phyloP scores from a whole-genome alignment of 2,888 invertebrate genomes.

The Pherbina coryleti region DNA sequence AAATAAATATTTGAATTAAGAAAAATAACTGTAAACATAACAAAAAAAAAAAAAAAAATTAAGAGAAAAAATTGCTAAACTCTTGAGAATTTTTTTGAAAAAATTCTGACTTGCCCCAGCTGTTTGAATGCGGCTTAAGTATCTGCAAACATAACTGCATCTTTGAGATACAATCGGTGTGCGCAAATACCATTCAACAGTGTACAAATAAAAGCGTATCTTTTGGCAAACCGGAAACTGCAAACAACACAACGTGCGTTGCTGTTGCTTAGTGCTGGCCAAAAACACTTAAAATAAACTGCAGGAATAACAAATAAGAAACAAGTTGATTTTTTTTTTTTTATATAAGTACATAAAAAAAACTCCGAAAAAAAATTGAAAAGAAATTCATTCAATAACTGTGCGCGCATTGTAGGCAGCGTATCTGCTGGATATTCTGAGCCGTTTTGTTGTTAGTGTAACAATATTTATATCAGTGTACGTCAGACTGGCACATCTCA shows the following conservation, averaged over 20 bases:
- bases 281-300: background rate
- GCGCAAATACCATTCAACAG: background rate
- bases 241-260: background rate
- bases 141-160: background rate
- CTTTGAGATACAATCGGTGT: background rate
- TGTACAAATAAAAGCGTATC: background rate
- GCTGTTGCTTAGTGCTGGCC: background rate
- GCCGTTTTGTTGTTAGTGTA: no score
- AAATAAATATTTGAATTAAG: background rate
- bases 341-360: no score
- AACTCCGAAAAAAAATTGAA: background rate
- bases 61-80: no score
- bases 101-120: no score
- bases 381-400: background rate
- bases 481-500: no score
- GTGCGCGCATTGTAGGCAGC: background rate
- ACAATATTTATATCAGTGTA: no score
- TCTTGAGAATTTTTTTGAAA: no score
- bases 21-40: background rate
- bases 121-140: no score
- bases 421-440: no score
- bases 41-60: background rate
- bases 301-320: no score
- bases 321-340: no score
- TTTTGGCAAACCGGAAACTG: background rate